Evolutionary conservation across 2,888 invertebrate species (phyloP), one percentile per base, ranked within the genome.

Genomic region (Noctua fimbriata): DNA sequence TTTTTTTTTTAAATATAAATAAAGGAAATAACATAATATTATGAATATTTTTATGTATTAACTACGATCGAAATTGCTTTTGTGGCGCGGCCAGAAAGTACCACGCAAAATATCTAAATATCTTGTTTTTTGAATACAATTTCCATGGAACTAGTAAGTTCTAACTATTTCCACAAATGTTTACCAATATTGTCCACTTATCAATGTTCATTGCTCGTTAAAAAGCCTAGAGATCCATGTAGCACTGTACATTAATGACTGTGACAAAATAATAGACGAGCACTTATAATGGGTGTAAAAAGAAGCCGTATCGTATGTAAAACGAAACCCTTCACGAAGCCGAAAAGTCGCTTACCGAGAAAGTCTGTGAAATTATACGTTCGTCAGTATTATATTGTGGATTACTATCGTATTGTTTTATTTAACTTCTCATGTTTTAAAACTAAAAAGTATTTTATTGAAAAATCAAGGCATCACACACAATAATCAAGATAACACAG

Each of bases 391-490:
- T 7, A 60, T 6, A 60, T 21, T 9, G 24, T 21, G 52, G 58
- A 58, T n/a, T n/a, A 65, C 21, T 32, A 32, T 2, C 16, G 24
- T 16, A 7, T 66, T 67, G n/a, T 44, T 41, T 67, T 44, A 16
- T n/a, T 16, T 16, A 44, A n/a, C 16, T 18, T 18, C 9, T 10
- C 18, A 10, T 21, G 9, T 44, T 81, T 36, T n/a, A 0, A 28
- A 66, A 79, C 44, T 14, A 21, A 67, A 58, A 28, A 16, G 2
- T 6, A 63, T 47, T 65, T 71, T 47, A 65, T 55, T 71, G 10
- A 47, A 14, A 36, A 24, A 36, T 18, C n/a, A 67, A 44, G 16
- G 16, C n/a, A 24, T 47, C 32, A 81, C 66, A 81, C 47, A 49
- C 58, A 47, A 28, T 65, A 36, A n/a, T 28, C 6, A 73, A 74